Evolutionary conservation across 2,113 vertebrate genomes (phyloP).

Genomic region (Dasypus novemcinctus): DNA sequence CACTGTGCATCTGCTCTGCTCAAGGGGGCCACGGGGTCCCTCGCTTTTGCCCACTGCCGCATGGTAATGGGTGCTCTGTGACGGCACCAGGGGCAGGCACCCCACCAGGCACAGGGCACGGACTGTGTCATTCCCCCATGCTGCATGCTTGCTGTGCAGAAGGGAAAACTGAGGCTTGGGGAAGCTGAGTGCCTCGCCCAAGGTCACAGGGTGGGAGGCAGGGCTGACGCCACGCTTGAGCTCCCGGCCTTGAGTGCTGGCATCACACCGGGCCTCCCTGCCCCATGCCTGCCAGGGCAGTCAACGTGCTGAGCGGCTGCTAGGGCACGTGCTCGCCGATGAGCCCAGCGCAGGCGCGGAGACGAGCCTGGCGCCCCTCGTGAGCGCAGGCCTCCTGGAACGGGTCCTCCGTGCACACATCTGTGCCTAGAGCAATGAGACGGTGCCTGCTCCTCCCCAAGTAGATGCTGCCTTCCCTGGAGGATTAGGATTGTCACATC

Average conservation of each 20-base stretch:
- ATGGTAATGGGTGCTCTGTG: accelerated
- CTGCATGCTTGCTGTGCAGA: accelerated
- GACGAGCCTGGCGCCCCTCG: too few species aligned
- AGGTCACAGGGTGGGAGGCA: neutral
- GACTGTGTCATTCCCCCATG: neutral
- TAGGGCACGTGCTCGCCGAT: accelerated
- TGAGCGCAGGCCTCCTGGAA: accelerated
- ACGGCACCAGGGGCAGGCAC: neutral
- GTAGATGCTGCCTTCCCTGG: accelerated
- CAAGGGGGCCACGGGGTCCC: too few species aligned
- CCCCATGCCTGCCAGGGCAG: accelerated
- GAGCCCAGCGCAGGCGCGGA: too few species aligned
- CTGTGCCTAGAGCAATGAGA: accelerated
- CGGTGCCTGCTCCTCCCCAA: accelerated
- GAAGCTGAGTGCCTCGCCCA: neutral
- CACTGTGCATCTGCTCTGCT: accelerated
- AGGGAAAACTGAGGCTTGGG: neutral
- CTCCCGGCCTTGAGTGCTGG: too few species aligned
- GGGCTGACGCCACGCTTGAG: neutral
- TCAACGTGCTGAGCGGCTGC: accelerated
- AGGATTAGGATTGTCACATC: neutral
- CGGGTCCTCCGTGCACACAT: accelerated
- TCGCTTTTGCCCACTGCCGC: neutral
- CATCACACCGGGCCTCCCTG: neutral
- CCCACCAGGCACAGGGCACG: too few species aligned